Percentiles rank a stretch among this genome's conserved stretches.
Conservation (phyloP, 2,113 vertebrate genomes). For the Pomatostomus ruficeps region DNA sequence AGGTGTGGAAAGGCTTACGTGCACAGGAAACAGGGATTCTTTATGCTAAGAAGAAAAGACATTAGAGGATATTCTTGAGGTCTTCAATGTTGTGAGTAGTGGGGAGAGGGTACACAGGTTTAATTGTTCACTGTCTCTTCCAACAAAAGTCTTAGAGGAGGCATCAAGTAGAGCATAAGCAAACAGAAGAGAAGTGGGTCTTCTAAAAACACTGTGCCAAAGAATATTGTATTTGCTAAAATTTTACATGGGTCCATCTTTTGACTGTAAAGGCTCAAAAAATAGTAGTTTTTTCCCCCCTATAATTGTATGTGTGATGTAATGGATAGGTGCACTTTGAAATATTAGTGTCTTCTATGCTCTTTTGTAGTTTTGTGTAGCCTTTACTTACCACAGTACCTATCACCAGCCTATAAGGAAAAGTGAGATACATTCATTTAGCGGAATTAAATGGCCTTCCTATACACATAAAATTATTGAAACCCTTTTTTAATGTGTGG, state of each 20-base stretch:
- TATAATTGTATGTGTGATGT: not conserved
- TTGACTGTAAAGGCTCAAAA: not conserved
- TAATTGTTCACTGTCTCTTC: not conserved
- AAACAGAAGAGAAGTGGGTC: not conserved
- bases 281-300: fast-evolving
- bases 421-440: not conserved
- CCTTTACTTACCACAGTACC: not conserved
- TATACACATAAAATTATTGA: not conserved
- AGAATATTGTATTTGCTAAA: not conserved
- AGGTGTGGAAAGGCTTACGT: not conserved
- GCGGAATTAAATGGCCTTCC: not conserved
- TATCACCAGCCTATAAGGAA: not conserved
- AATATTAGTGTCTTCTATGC: not conserved
- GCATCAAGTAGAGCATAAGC: not conserved
- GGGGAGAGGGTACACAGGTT: not conserved
- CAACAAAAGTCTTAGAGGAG: not conserved
- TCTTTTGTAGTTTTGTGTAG: not conserved
- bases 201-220: not conserved
- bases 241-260: not conserved
- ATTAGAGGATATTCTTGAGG: not conserved
- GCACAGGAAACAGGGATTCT: not conserved
- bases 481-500: not conserved
- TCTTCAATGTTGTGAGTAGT: not conserved
- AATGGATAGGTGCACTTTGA: not conserved
- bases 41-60: not conserved